Conservation (phyloP, 1,140 invertebrate genomes). For the Macrocentrus cingulum region DNA sequence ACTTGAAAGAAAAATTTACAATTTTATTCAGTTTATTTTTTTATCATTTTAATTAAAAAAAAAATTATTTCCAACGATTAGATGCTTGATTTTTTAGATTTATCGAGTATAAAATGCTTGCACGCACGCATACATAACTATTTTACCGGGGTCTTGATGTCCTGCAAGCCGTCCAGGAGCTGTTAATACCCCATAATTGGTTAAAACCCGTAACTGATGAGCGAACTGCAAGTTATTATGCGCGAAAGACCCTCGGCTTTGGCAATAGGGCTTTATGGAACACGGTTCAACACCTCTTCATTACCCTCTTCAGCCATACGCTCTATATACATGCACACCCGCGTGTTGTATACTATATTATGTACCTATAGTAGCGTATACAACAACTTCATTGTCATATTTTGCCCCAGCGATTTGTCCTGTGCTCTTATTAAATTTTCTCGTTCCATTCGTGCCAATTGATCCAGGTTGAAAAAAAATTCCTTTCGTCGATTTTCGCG, state of each 20-base stretch:
- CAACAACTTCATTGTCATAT: conserved; percentile 1
- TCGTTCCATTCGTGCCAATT: conserved; percentile 21
- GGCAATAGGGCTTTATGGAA: conserved; percentile 44
- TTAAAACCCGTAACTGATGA: conserved; percentile 60
- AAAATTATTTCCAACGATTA: too few species aligned
- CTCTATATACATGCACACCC: conserved; percentile 27
- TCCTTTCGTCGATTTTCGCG: neutral
- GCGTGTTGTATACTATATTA: too few species aligned
- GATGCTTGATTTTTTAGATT: too few species aligned
- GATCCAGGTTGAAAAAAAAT: conserved; percentile 9
- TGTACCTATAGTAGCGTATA: too few species aligned
- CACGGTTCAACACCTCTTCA: conserved; percentile 59
- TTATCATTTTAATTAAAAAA: too few species aligned
- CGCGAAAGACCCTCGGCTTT: conserved; percentile 46
- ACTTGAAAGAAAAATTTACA: conserved; percentile 20
- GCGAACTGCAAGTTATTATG: conserved; percentile 56
- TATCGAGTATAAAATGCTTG: neutral
- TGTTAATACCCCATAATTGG: conserved; percentile 46
- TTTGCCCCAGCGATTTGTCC: neutral
- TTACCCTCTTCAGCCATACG: conserved; percentile 51
- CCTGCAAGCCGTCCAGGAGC: conserved; percentile 1
- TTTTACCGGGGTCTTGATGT: neutral
- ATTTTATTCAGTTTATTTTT: neutral
- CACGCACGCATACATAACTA: conserved; percentile 2
- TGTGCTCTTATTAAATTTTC: conserved; percentile 20